Base-by-base conservation (phyloP, 2,888 invertebrate species). In the Apamea crenata region DNA sequence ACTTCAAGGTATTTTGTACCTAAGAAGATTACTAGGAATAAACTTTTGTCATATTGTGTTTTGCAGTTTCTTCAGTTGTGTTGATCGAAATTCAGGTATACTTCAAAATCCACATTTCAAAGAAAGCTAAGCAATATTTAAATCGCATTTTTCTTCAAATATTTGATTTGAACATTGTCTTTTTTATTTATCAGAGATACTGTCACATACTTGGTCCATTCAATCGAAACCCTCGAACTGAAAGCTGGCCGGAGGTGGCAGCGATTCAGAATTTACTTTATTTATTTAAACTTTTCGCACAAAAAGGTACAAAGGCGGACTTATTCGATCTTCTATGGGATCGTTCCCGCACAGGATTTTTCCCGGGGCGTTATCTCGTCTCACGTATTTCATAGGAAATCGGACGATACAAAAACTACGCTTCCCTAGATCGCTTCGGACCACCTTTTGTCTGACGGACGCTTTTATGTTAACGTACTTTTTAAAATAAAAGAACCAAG, bases 381-480 rank as follows among this genome's bases (percentile, higher is more conserved):
- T 76, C 83, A 78, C 86, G 84, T 84, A 84, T 84, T 84, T 84
- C 83, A 84, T 84, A 86, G 83, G 73, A 86, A 86, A 83, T 78
- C 84, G 86, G 70, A 73, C 69, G 79, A 86, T 84, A 86, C 83
- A 86, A 86, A 83, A 86, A 83, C 78, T 78, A 36, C 72, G 66
- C 77, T 78, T n/a, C 74, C 40, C 71, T n/a, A 65, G 63, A 74
- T 65, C 56, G 65, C 66, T 63, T n/a, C 74, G 66, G 70, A 73
- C 18, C 74, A 75, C 66, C 72, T 75, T 73, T 82, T 86, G 83
- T 78, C 40, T 70, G 73, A 61, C 25, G 68, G 14, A 1, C 5
- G 16, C 65, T 74, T 59, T 71, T 50, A 85, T 21, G 56, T 29
- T 65, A 53, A 74, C 65, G 50, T 72, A 25, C 10, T 77, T 47